Evolutionary conservation across 2,113 vertebrate species (phyloP), one percentile per base, ranked within the genome.

Genomic region (Melanostigma gelatinosum): DNA sequence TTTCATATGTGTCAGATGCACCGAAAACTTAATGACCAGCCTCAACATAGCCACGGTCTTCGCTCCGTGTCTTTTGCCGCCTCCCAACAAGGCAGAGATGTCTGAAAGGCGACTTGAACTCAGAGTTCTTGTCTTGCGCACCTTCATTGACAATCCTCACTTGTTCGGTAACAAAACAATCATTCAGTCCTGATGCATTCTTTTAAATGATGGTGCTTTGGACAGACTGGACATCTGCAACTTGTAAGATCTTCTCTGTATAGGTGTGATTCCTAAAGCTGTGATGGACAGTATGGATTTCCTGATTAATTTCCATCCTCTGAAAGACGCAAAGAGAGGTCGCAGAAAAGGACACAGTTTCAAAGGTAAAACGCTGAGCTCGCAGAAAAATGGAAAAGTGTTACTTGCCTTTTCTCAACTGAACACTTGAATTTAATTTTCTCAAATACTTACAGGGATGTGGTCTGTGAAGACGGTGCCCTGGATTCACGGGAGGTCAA

Each of bases 11-110:
- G 4, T 60, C 91, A 99, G 97, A 82, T 96, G 95, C 8, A 55
- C 15, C 13, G 96, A 97, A 52, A 99, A 98, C 93, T 93, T 95
- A 93, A 99, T 98, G 97, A 96, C 96, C 88, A 96, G 95, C 87
- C 94, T 93, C 86, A 98, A 98, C 82, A 89, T 98, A 36, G 96
- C 97, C 7, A 96, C 96, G 48, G 95, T 99, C 82, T 97, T 98
- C 82, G 94, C 94, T 75, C 97, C 97, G 2, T 97, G 97, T 82
- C 95, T 99, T 42, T 89, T 98, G 46, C 97, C 96, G 1, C 95
- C 93, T 0, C 94, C 88, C 82, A 96, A 96, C 78, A 92, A 89
- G 38, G 84, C 88, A 0, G 97, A 97, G 54, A 97, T 96, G 92
- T 96, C 95, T 8, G 96, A 97, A 68, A 94, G 85, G 55, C 95